phyloP scores from a whole-genome alignment of 2,113 vertebrate species.

The Triplophysa dalaica region DNA sequence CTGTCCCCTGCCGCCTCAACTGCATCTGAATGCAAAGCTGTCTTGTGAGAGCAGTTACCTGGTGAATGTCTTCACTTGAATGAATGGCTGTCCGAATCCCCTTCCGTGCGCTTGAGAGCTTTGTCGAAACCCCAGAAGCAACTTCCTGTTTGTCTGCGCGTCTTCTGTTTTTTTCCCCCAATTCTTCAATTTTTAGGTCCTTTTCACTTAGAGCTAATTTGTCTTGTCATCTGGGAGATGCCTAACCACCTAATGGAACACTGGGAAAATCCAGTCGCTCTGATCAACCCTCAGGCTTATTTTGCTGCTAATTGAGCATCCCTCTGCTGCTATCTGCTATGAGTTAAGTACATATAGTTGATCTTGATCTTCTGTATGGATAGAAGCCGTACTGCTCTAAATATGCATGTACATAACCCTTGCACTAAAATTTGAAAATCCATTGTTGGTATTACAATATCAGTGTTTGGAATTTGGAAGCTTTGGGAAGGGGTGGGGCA shows the following conservation, averaged over 20 bases:
- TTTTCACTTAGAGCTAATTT: conserved; percentile 60
- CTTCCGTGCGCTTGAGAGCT: conserved; percentile 74
- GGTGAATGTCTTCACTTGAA: conserved; percentile 66
- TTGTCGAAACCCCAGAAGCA: conserved; percentile 65
- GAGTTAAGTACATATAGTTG: conserved; percentile 77
- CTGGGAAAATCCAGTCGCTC: conserved; percentile 74
- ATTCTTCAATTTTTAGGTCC: conserved; percentile 69
- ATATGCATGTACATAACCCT: conserved; percentile 73
- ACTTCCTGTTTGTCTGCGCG: conserved; percentile 56
- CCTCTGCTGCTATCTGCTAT: conserved; percentile 70
- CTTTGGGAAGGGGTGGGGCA: conserved; percentile 56
- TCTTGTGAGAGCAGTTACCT: conserved; percentile 75
- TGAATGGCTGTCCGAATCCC: conserved; percentile 71
- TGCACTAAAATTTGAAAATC: conserved; percentile 60
- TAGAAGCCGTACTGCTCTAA: conserved; percentile 63
- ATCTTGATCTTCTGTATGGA: conserved; percentile 66
- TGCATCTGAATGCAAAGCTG: conserved; percentile 77
- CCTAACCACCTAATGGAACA: conserved; percentile 74
- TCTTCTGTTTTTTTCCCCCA: conserved; percentile 59
- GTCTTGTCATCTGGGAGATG: conserved; percentile 70
- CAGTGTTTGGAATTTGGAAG: conserved; percentile 41
- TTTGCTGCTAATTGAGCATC: conserved; percentile 73
- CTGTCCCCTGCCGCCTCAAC: conserved; percentile 74
- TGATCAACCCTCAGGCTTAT: conserved; percentile 76
- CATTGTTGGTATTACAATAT: conserved; percentile 50